Conservation (phyloP, 2,797 vertebrate genomes). For the Cichlasoma orientale region DNA sequence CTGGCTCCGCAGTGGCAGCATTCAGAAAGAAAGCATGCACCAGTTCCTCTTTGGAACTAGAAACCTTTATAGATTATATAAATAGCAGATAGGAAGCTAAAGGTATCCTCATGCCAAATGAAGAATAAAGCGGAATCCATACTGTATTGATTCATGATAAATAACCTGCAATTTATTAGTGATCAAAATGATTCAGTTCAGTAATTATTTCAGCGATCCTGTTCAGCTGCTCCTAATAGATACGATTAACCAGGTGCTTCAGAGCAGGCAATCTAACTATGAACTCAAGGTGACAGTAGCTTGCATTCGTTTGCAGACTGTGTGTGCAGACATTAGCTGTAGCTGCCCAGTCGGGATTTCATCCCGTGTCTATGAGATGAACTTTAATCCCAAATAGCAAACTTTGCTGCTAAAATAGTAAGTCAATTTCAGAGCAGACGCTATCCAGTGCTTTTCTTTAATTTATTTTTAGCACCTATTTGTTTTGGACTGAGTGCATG, state of each 20-base stretch:
- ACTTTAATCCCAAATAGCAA: neutral
- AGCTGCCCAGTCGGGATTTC: conserved; percentile 7
- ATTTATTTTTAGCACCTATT: neutral
- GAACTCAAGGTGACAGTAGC: neutral
- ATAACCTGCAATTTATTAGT: neutral
- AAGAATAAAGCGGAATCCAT: neutral
- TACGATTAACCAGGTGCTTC: neutral
- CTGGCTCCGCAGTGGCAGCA: neutral
- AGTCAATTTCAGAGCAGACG: neutral
- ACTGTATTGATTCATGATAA: neutral
- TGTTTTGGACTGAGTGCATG: neutral
- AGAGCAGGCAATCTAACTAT: neutral
- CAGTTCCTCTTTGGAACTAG: neutral
- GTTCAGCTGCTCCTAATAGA: neutral
- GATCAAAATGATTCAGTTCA: neutral
- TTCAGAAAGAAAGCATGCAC: neutral
- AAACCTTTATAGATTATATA: neutral
- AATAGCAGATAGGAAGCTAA: neutral
- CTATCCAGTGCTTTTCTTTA: neutral
- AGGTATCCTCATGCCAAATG: neutral
- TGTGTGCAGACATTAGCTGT: neutral
- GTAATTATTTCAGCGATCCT: neutral
- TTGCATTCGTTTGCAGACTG: neutral
- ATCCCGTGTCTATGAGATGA: conserved; percentile 1
- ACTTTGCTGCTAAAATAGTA: neutral